Percentiles rank a stretch among this genome's conserved stretches.
These are phyloP conservation scores for Zaprionus ghesquierei DNA, from an alignment of 1,140 invertebrate genomes.

Conservation along the genomic window DNA sequence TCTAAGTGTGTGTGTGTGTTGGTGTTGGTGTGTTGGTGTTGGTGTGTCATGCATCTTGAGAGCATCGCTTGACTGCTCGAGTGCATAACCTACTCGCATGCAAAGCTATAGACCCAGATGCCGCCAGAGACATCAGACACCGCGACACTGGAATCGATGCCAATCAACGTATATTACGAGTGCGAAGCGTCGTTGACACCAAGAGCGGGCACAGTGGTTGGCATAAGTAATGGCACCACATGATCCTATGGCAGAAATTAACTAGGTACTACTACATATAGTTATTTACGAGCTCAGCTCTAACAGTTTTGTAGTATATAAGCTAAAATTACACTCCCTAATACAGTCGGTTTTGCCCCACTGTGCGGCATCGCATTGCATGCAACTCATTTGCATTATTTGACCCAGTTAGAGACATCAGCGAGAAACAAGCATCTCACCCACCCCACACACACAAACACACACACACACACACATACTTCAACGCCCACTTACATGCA, in stretches of 20 bases:
- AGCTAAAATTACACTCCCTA: background rate
- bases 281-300: background rate
- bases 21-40: constrained; percentile 9
- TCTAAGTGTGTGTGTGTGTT: constrained; percentile 3
- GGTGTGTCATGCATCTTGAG: constrained; percentile 43
- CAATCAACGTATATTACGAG: constrained; percentile 27
- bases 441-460: constrained; percentile 2
- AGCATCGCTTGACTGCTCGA: constrained; percentile 42
- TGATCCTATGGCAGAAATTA: no score
- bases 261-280: no score
- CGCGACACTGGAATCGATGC: constrained; percentile 22
- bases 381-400: constrained; percentile 57
- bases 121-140: background rate
- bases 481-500: constrained; percentile 10
- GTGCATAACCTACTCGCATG: constrained; percentile 42
- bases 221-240: background rate
- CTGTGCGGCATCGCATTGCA: constrained; percentile 35
- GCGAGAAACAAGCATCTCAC: constrained; percentile 41
- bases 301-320: background rate
- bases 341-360: constrained; percentile 12
- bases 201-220: constrained; percentile 21
- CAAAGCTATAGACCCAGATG: constrained; percentile 27
- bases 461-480: constrained; percentile 1
- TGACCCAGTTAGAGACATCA: constrained; percentile 64
- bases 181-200: background rate